These are phyloP conservation scores for Pasiphila rectangulata DNA, from an alignment of 2,888 invertebrate genomes.

Conservation along the genomic window DNA sequence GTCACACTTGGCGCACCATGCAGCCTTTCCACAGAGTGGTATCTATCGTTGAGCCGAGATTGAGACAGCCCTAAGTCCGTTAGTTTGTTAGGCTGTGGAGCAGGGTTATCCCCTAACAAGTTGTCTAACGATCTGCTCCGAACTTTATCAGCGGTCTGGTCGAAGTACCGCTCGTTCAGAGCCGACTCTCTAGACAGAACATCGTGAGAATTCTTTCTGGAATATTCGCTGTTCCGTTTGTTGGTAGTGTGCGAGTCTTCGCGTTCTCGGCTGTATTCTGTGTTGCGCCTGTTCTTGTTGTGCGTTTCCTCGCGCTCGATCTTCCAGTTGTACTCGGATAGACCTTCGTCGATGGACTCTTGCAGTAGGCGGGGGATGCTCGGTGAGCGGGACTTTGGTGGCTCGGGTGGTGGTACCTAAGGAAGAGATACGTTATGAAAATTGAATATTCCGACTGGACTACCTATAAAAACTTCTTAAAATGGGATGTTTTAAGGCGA, in stretches of 20 bases:
- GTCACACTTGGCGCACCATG: constrained; percentile 83
- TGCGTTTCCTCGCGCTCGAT: constrained; percentile 55
- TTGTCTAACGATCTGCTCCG: constrained; percentile 91
- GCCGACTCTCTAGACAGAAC: constrained; percentile 90
- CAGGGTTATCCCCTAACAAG: constrained; percentile 85
- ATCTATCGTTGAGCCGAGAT: constrained; percentile 92
- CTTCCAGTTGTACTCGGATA: constrained; percentile 73
- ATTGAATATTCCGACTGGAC: no score
- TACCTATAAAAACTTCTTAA: no score
- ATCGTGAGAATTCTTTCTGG: constrained; percentile 88
- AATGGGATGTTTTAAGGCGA: no score
- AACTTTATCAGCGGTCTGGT: constrained; percentile 85
- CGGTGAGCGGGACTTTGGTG: constrained; percentile 78
- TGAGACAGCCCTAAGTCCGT: constrained; percentile 90
- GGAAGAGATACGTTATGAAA: background rate
- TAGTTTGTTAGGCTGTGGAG: constrained; percentile 82
- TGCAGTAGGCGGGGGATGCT: constrained; percentile 72
- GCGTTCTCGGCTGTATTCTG: constrained; percentile 11
- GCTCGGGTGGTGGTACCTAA: constrained; percentile 85
- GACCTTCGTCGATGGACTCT: constrained; percentile 69
- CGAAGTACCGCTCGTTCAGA: constrained; percentile 93
- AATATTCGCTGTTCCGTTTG: constrained; percentile 49
- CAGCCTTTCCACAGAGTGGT: constrained; percentile 90
- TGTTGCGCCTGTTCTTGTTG: constrained; percentile 19
- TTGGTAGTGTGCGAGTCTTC: constrained; percentile 4